Evolutionary conservation across 2,113 vertebrate genomes (phyloP).

Genomic region (Ciconia boyciana): DNA sequence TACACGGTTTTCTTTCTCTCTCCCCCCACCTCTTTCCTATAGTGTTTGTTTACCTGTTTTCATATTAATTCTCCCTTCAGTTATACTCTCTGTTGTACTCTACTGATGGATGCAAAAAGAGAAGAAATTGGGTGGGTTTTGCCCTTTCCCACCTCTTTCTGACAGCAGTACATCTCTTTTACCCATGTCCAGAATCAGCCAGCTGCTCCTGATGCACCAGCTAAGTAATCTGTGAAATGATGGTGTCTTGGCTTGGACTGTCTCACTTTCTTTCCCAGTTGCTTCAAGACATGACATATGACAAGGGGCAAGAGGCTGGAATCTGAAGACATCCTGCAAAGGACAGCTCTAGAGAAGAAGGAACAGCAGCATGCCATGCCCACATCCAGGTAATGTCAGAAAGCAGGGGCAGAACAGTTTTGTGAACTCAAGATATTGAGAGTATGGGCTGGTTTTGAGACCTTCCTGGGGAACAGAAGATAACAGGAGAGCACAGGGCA

Average conservation of each 20-base stretch:
- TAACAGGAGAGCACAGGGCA: background rate
- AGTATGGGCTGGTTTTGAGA: background rate
- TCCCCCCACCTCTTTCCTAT: accelerated
- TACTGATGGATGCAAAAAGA: background rate
- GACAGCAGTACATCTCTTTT: background rate
- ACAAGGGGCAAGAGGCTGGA: accelerated
- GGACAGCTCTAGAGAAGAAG: background rate
- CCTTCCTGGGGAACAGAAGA: background rate
- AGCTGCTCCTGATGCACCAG: background rate
- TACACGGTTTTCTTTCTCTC: background rate
- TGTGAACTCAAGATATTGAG: background rate
- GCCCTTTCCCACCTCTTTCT: background rate
- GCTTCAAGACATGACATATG: background rate
- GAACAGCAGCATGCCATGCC: background rate
- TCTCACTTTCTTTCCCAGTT: background rate
- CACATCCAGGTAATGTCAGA: background rate
- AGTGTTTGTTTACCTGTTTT: background rate
- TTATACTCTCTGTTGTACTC: background rate
- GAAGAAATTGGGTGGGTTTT: background rate
- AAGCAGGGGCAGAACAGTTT: background rate
- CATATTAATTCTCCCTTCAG: background rate
- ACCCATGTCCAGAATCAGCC: background rate
- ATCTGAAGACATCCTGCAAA: background rate
- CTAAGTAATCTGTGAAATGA: background rate
- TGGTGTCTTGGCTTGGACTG: background rate